Conservation (phyloP, 2,113 vertebrate species). For the Megaptera novaeangliae region DNA sequence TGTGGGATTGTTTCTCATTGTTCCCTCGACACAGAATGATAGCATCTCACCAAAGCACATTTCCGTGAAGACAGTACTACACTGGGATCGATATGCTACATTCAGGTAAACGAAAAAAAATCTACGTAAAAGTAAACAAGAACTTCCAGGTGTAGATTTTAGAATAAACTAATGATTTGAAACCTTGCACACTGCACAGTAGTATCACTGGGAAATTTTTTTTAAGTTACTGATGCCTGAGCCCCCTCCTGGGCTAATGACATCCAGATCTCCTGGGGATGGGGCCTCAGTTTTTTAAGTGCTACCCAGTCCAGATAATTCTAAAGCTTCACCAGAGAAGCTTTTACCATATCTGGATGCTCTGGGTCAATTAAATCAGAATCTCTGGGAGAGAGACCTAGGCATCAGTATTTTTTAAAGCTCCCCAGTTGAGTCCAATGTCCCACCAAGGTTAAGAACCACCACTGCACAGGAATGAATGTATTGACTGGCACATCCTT, state of each 20-base stretch:
- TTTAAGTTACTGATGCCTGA: not conserved
- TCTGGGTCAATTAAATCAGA: not conserved
- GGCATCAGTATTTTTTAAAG: not conserved
- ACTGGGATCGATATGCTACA: not conserved
- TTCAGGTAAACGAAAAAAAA: not conserved
- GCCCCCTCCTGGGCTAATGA: not conserved
- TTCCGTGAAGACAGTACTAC: not conserved
- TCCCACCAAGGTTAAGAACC: not conserved
- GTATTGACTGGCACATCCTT: not conserved
- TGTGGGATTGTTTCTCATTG: not conserved
- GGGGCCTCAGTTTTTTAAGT: not conserved
- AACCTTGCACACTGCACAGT: not conserved
- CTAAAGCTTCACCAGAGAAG: slow-evolving; percentile 7
- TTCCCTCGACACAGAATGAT: not conserved
- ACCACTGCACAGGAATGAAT: not conserved
- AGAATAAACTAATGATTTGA: not conserved
- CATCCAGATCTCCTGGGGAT: not conserved
- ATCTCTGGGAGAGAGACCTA: not conserved
- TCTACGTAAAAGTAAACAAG: slow-evolving; percentile 10
- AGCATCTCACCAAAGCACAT: not conserved
- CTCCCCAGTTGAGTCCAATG: not conserved
- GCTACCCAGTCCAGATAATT: not conserved
- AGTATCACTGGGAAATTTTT: not conserved
- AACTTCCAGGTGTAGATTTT: not conserved
- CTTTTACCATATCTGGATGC: not conserved